Base-by-base conservation (phyloP, 92 coral and sea anemone genomes). In the Bergia puertoricense region DNA sequence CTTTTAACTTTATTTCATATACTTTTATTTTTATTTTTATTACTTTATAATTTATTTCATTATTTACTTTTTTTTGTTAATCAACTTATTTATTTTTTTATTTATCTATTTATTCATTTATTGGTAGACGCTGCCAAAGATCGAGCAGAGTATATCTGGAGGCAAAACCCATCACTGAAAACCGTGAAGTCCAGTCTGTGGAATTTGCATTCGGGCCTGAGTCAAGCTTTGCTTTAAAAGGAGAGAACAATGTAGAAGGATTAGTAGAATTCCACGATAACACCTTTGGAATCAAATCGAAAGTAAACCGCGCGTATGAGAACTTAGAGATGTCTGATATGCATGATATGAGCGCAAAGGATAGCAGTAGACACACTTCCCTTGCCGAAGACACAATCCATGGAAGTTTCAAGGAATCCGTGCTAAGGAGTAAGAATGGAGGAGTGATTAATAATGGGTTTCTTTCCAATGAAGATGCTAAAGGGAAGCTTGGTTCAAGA, bases 121-220 rank as follows among this genome's bases (percentile, higher is more conserved):
- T 18, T 15, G 16, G 66, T 5, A 62, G 68, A 20, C 68, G 68
- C 22, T 62, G 79, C 46, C 48, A 41, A 41, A n/a, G 46, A 42
- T 42, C 8, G 48, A 42, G 30, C 41, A 75, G 30, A 2, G 68
- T 62, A 15, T 62, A 62, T 18, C 23, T 62, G 6, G 68, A 62
- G 5, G 23, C 22, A 62, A 62, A 62, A 62, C 18, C 68, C 51
- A 18, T 45, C 46, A 23, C 46, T 6, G 51, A 57, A 37, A 48
- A 43, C 10, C 73, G 48, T 2, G 85, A 81, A 41, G 38, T 81
- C 36, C 85, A 81, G 48, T 38, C 85, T 40, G 46, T 81, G 40
- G 85, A 81, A 65, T 54, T 81, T 14, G 51, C 59, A 20, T 81
- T 81, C 68, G 85, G 85, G 13, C 36, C 85, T 14, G 85, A 80